Evolutionary conservation across 2,113 vertebrate genomes (phyloP), one percentile per base, ranked within the genome.

Genomic region (Vireo altiloquus): DNA sequence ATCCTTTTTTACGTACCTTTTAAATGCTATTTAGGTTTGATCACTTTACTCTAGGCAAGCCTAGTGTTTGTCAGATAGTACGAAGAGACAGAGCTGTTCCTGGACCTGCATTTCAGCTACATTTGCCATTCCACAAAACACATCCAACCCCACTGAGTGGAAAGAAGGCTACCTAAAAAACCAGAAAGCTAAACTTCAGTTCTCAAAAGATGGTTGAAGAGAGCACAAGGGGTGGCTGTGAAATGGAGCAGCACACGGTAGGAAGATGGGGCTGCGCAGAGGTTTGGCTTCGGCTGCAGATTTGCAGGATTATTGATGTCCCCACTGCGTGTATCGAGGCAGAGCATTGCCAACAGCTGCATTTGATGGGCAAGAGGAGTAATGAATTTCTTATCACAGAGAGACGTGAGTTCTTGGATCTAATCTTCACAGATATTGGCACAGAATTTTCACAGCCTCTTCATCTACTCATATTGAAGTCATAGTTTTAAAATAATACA

Each of bases 381-480:
- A 91, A 89, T 94, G 86, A 92, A 87, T 89, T 92, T 92, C 82
- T 92, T 92, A 88, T 94, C 86, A 39, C 47, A 60, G 40, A 47
- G 39, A 71, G 7, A 64, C 0, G 3, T 28, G 69, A 89, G 64
- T 90, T 87, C 85, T 96, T 1, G 0, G 49, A 82, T 92, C 49
- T 95, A 91, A 95, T 91, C 90, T 95, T 28, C 80, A 24, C 79
- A 46, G 60, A 83, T 90, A 79, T 11, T 82, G 56, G 72, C 88
- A 90, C 61, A 80, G 79, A 82, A 84, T 75, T 89, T 83, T 84
- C 90, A 72, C 53, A 93, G 82, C 72, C 65, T 87, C 82, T 87
- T 88, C 91, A 85, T 82, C 71, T 81, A 68, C 76, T 66, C 53
- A 50, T 78, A 83, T 3, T 75, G 49, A 84, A 89, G 68, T 46